These are phyloP conservation scores for Hylaeus volcanicus DNA, from an alignment of 1,140 invertebrate species.

Conservation along the genomic window DNA sequence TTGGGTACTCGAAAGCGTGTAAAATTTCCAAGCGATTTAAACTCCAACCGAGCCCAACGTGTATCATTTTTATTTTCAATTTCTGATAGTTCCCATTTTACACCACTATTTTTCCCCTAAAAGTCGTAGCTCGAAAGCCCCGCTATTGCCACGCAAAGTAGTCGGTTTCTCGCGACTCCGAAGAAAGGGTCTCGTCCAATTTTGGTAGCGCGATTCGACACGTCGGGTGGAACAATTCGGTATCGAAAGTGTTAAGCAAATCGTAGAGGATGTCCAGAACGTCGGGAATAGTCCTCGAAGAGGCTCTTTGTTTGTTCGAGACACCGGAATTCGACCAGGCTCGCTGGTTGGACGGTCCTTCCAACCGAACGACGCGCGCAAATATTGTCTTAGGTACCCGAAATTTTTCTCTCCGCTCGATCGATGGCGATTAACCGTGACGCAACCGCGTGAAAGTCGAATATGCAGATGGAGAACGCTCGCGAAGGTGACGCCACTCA, in stretches of 20 bases:
- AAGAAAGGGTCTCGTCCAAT: too few relatives aligned
- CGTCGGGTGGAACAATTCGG: not conserved
- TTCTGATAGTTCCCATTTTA: too few relatives aligned
- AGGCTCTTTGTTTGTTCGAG: conserved; percentile 23
- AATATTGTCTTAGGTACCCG: conserved; percentile 39
- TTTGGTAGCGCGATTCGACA: conserved; percentile 11
- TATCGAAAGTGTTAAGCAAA: conserved; percentile 29
- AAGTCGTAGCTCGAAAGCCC: too few relatives aligned
- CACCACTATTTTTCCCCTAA: too few relatives aligned
- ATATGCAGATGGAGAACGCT: too few relatives aligned
- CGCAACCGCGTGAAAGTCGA: not conserved
- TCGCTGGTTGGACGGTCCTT: not conserved
- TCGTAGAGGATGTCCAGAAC: not conserved
- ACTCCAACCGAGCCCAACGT: too few relatives aligned
- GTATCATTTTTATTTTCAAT: too few relatives aligned
- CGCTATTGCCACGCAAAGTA: too few relatives aligned
- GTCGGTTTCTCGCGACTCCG: too few relatives aligned
- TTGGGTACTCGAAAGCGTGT: too few relatives aligned
- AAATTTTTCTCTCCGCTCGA: conserved; percentile 25
- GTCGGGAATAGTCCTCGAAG: conserved; percentile 22
- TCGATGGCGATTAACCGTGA: conserved; percentile 3
- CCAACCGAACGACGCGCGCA: conserved; percentile 5
- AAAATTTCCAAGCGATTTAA: too few relatives aligned
- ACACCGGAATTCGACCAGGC: conserved; percentile 35
- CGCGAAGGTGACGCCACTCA: too few relatives aligned